phyloP scores from a whole-genome alignment of 2,888 invertebrate species.

The Liodrosophila aerea region DNA sequence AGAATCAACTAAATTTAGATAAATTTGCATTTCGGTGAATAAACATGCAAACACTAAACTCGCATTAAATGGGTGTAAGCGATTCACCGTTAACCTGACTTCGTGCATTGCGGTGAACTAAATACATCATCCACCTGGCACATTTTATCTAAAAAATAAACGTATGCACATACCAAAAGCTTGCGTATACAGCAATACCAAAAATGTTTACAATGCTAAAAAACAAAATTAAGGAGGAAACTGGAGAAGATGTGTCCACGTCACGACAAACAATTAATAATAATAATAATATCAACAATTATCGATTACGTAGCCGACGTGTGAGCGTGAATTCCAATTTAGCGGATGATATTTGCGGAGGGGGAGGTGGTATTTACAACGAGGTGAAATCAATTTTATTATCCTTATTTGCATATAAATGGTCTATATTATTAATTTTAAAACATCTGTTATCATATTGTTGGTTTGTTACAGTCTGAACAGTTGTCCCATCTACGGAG shows the following conservation, averaged over 20 bases:
- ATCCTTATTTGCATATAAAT: not conserved
- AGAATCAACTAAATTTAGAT: conserved; percentile 51
- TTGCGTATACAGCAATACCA: conserved; percentile 13
- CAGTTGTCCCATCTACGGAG: conserved; percentile 74
- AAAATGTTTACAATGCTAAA: conserved; percentile 93
- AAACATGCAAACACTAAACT: conserved; percentile 40
- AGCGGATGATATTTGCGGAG: conserved; percentile 70
- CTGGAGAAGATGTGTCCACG: conserved; percentile 88
- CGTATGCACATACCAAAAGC: conserved; percentile 3
- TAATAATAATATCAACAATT: conserved; percentile 74
- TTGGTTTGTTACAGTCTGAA: conserved; percentile 63
- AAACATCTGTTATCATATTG: too few species aligned
- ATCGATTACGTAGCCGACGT: conserved; percentile 80
- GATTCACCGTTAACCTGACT: conserved; percentile 11
- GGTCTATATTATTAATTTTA: not conserved
- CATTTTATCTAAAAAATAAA: conserved; percentile 4
- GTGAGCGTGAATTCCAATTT: conserved; percentile 80
- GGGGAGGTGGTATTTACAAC: conserved; percentile 42
- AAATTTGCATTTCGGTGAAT: conserved; percentile 68
- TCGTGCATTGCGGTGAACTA: conserved; percentile 19
- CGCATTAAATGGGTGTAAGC: conserved; percentile 41
- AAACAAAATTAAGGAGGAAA: conserved; percentile 94
- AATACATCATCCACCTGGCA: conserved; percentile 14
- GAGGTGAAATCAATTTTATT: conserved; percentile 40
- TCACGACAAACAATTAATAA: conserved; percentile 52